These are phyloP conservation scores for Tineola bisselliella DNA, from an alignment of 2,888 invertebrate species.

Conservation along the genomic window DNA sequence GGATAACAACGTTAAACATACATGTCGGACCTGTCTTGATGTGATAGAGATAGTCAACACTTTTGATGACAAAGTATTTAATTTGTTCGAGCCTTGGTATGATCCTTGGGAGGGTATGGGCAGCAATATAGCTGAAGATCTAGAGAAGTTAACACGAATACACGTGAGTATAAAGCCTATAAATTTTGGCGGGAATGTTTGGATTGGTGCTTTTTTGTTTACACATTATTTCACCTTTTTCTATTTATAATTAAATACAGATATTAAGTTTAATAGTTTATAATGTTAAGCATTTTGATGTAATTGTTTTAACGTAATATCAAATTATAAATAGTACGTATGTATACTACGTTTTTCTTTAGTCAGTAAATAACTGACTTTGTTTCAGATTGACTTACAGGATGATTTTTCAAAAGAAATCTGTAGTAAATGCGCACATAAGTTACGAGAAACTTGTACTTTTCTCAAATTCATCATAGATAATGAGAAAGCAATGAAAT, in stretches of 20 bases:
- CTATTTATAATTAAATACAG: too few relatives aligned
- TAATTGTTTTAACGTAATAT: too few relatives aligned
- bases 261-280: too few relatives aligned
- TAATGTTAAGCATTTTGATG: too few relatives aligned
- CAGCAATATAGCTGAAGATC: conserved; percentile 39
- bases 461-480: conserved; percentile 32
- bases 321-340: too few relatives aligned
- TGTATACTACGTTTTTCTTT: too few relatives aligned
- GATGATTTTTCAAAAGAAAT: conserved; percentile 43
- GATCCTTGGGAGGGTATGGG: conserved; percentile 39
- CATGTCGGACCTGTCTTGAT: conserved; percentile 45
- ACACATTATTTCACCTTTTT: too few relatives aligned
- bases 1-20: neutral
- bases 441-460: conserved; percentile 31
- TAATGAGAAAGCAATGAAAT: conserved; percentile 30
- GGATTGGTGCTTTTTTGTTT: too few relatives aligned
- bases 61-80: conserved; percentile 27
- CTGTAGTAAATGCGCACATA: conserved; percentile 35
- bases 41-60: conserved; percentile 7
- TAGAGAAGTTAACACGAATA: conserved; percentile 37
- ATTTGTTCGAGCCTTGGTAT: conserved; percentile 16
- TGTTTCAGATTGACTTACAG: conserved; percentile 28
- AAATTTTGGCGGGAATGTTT: neutral
- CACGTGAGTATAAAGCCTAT: conserved; percentile 28
- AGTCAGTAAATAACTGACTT: too few relatives aligned